These are phyloP conservation scores for Charina bottae DNA, from an alignment of 2,113 vertebrate species.

Conservation along the genomic window DNA sequence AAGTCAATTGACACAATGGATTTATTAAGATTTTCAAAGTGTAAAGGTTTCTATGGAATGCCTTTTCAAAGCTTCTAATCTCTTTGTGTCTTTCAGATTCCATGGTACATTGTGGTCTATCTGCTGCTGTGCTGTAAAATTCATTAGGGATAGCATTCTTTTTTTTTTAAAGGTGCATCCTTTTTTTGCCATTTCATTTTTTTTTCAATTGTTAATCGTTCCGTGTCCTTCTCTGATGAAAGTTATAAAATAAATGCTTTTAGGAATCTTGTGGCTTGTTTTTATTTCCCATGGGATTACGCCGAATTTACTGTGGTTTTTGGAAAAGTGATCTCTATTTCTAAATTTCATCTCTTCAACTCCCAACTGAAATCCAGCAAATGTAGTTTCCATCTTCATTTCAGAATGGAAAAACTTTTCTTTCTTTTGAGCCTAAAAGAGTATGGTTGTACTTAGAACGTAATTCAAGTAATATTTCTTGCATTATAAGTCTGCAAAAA, in stretches of 20 bases:
- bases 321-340: slow-evolving; percentile 38
- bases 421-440: slow-evolving; percentile 66
- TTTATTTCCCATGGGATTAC: slow-evolving; percentile 58
- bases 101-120: slow-evolving; percentile 36
- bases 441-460: slow-evolving; percentile 64
- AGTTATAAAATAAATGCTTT: slow-evolving; percentile 64
- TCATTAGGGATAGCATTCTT: slow-evolving; percentile 55
- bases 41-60: slow-evolving; percentile 30
- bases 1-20: background rate
- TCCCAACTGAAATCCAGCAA: slow-evolving; percentile 66
- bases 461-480: slow-evolving; percentile 43
- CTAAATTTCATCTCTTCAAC: slow-evolving; percentile 63
- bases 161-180: slow-evolving; percentile 54
- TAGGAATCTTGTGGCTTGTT: slow-evolving; percentile 64
- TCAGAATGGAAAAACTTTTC: slow-evolving; percentile 65
- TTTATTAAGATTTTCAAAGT: slow-evolving; percentile 35
- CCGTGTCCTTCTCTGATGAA: slow-evolving; percentile 54
- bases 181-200: slow-evolving; percentile 61
- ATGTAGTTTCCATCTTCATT: slow-evolving; percentile 58
- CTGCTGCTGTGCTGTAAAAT: background rate
- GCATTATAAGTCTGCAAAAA: slow-evolving; percentile 53
- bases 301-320: slow-evolving; percentile 25
- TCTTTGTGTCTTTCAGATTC: slow-evolving; percentile 72
- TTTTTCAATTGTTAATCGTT: slow-evolving; percentile 58
- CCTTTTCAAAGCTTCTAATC: slow-evolving; percentile 59